Conservation (phyloP, 2,888 invertebrate genomes). For the Tinea semifulvella region DNA sequence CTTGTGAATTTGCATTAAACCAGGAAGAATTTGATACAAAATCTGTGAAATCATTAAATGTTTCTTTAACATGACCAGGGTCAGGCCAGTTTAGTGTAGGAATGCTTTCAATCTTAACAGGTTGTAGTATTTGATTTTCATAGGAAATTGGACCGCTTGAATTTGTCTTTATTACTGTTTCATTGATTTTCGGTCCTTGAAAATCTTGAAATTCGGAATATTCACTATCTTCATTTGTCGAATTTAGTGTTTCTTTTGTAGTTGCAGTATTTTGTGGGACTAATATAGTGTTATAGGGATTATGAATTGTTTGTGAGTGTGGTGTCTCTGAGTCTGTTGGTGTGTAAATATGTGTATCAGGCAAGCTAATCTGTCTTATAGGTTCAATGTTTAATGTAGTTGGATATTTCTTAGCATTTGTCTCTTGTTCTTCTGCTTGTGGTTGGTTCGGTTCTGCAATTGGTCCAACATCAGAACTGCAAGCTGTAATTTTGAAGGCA, state of each 20-base stretch:
- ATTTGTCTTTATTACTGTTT: conserved; percentile 2
- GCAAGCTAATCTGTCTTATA: conserved; percentile 53
- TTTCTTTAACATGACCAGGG: conserved; percentile 56
- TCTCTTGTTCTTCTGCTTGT: background rate
- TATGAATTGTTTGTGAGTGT: conserved; percentile 60
- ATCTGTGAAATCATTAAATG: conserved; percentile 54
- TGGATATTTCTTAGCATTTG: conserved; percentile 46
- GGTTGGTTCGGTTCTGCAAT: conserved; percentile 18
- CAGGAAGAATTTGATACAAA: conserved; percentile 39
- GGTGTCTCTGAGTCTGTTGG: conserved; percentile 62
- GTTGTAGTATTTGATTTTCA: conserved; percentile 39
- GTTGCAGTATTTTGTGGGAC: conserved; percentile 30
- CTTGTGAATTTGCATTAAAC: conserved; percentile 23
- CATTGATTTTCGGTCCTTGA: conserved; percentile 28
- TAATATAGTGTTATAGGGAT: conserved; percentile 39
- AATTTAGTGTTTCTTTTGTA: conserved; percentile 21
- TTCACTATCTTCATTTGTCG: conserved; percentile 31
- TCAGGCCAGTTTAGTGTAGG: conserved; percentile 62
- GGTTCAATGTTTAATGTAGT: conserved; percentile 49
- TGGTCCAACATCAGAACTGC: conserved; percentile 39
- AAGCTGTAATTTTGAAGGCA: conserved; percentile 42
- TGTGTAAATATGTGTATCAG: conserved; percentile 62
- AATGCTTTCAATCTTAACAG: conserved; percentile 50
- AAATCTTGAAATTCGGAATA: conserved; percentile 60
- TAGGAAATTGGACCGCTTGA: background rate